phyloP scores from a whole-genome alignment of 2,888 invertebrate genomes.

The Hirtodrosophila trivittata region DNA sequence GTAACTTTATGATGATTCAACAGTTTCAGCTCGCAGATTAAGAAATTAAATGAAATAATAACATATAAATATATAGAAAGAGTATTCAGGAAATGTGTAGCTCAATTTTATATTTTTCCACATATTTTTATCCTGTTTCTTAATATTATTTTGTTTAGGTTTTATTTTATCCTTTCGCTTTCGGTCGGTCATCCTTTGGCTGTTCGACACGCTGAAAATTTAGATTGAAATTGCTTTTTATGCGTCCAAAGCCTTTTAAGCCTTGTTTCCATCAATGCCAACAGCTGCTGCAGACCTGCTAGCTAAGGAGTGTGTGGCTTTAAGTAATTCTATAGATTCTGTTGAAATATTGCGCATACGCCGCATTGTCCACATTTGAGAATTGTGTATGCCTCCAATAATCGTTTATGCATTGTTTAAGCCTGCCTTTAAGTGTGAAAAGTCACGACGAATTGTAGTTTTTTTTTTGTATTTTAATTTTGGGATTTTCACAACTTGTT shows the following conservation, averaged over 20 bases:
- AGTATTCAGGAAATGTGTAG: too few relatives aligned
- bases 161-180: constrained; percentile 13
- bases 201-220: constrained; percentile 10
- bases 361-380: neutral
- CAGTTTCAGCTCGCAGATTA: neutral
- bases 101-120: too few relatives aligned
- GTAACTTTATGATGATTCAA: constrained; percentile 3
- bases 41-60: neutral
- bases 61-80: neutral
- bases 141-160: constrained; percentile 13
- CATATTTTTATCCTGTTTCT: neutral
- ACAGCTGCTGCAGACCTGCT: constrained; percentile 31
- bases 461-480: constrained; percentile 1
- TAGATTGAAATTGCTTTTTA: constrained; percentile 54
- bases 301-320: neutral
- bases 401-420: neutral
- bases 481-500: constrained; percentile 2
- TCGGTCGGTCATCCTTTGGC: constrained; percentile 5
- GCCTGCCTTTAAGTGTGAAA: too few relatives aligned
- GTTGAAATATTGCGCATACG: constrained; percentile 13
- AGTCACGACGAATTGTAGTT: constrained; percentile 13
- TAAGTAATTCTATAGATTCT: constrained; percentile 3
- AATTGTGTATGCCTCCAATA: neutral
- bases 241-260: constrained; percentile 43
- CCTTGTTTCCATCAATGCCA: constrained; percentile 23